phyloP scores from a whole-genome alignment of 1,140 invertebrate species.

The Phymastichus coffea region DNA sequence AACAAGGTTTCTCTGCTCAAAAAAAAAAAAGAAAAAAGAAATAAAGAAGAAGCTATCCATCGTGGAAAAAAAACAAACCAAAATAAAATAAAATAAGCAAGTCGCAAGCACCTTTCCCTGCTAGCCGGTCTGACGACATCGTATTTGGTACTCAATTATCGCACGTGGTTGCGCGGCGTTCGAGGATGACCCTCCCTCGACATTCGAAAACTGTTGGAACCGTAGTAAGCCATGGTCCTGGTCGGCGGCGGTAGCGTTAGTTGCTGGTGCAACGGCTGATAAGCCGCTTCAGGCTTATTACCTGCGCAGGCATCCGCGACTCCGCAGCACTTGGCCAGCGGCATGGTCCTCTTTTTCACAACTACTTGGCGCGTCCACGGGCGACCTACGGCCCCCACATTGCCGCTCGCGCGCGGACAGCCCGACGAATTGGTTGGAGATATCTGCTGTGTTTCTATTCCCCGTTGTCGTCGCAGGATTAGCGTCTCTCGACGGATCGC shows the following conservation, averaged over 20 bases:
- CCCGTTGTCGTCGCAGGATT: too few species aligned
- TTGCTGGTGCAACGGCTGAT: conserved; percentile 33
- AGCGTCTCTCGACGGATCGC: too few species aligned
- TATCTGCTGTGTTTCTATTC: too few species aligned
- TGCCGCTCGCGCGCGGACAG: too few species aligned
- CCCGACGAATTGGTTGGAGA: too few species aligned
- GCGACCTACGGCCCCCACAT: too few species aligned
- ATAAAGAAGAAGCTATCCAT: too few species aligned
- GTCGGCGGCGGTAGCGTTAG: background rate
- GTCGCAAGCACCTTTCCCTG: conserved; percentile 21
- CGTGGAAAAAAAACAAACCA: too few species aligned
- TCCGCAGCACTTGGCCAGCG: conserved; percentile 41
- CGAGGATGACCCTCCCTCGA: conserved; percentile 20
- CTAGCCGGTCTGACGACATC: conserved; percentile 38
- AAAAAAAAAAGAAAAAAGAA: conserved; percentile 12
- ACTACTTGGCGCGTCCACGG: too few species aligned
- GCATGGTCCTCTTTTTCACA: too few species aligned
- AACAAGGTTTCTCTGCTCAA: conserved; percentile 16
- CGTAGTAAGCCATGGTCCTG: background rate
- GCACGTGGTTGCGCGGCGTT: conserved; percentile 36
- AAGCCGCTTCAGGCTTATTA: conserved; percentile 26
- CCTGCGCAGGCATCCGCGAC: conserved; percentile 29
- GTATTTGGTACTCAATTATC: conserved; percentile 40
- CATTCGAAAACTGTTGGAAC: conserved; percentile 17
- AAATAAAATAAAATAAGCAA: conserved; percentile 6